These are phyloP conservation scores for Alectura lathami DNA, from an alignment of 2,113 vertebrate genomes.

Conservation along the genomic window DNA sequence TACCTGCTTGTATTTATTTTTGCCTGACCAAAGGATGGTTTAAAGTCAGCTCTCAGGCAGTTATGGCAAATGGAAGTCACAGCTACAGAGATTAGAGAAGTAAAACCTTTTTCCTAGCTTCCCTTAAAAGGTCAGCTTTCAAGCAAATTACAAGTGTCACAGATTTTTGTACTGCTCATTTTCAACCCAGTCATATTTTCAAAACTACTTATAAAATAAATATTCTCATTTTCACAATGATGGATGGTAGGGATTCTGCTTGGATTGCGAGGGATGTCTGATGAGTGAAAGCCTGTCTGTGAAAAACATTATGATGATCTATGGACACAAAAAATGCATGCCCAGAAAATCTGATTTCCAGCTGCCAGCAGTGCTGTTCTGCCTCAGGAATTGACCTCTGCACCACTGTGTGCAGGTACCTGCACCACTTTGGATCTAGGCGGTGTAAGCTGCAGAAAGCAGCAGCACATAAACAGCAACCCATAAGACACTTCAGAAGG, in stretches of 20 bases:
- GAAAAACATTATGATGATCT: neutral
- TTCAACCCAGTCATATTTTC: neutral
- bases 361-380: neutral
- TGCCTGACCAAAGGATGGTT: neutral
- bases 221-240: neutral
- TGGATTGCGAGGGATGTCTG: neutral
- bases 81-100: neutral
- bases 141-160: neutral
- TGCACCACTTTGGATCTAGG: rapidly evolving
- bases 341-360: slow-evolving; percentile 19
- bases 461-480: neutral
- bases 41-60: neutral
- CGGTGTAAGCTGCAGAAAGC: neutral
- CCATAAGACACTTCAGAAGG: neutral
- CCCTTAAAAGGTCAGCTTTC: neutral
- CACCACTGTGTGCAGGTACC: neutral
- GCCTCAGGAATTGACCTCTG: neutral
- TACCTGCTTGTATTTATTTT: neutral
- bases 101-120: neutral
- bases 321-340: neutral
- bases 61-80: neutral
- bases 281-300: neutral
- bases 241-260: neutral
- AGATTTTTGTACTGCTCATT: neutral
- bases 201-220: neutral